Evolutionary conservation across 2,113 vertebrate genomes (phyloP).

Genomic region (Trematocara unimaculatum): DNA sequence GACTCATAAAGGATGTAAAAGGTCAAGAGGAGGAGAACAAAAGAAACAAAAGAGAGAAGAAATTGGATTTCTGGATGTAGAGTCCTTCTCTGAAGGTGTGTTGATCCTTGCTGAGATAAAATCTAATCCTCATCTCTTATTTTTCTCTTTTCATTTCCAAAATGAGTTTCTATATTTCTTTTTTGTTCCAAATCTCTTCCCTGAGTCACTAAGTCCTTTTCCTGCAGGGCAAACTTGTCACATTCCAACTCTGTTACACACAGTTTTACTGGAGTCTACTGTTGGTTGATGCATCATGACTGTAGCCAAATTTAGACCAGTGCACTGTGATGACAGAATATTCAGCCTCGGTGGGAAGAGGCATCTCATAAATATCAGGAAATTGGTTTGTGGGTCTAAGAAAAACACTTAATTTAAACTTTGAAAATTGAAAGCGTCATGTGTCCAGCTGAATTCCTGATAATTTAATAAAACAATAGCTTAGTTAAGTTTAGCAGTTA

Average conservation of each 20-base stretch:
- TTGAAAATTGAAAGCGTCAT: background rate
- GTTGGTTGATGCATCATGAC: background rate
- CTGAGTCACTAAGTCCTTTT: background rate
- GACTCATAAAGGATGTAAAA: conserved; percentile 25
- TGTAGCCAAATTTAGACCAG: conserved; percentile 9
- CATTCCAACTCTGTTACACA: background rate
- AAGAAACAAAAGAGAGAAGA: conserved; percentile 4
- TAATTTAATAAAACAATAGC: background rate
- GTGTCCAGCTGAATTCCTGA: background rate
- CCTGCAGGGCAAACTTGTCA: conserved; percentile 24
- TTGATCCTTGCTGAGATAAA: background rate
- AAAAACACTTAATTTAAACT: background rate
- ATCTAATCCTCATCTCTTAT: background rate
- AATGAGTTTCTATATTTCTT: background rate
- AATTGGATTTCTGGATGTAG: conserved; percentile 3
- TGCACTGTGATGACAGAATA: background rate
- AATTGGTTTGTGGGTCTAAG: background rate
- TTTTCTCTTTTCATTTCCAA: background rate
- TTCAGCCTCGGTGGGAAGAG: background rate
- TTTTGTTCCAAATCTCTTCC: background rate
- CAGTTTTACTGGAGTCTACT: background rate
- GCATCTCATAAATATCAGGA: background rate
- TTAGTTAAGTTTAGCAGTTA: background rate
- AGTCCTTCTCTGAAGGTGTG: background rate
- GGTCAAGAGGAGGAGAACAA: conserved; percentile 38